Evolutionary conservation across 2,888 invertebrate species (phyloP).

Genomic region (Adela reaumurella): DNA sequence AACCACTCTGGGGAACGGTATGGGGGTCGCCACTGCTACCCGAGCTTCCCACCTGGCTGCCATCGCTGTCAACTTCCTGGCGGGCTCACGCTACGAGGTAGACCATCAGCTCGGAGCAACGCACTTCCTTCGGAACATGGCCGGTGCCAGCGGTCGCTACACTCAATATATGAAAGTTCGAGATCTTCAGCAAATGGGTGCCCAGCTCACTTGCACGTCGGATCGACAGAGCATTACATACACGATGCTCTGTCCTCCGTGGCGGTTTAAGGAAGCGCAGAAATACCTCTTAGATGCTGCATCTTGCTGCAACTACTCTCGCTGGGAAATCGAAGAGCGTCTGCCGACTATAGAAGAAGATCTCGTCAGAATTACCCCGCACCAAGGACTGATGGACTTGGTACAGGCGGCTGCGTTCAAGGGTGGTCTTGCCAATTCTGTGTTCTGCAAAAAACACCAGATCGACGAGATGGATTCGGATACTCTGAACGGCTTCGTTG

Average conservation of each 20-base stretch:
- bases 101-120: constrained; percentile 69
- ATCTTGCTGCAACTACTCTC: constrained; percentile 24
- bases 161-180: constrained; percentile 70
- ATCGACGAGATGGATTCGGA: constrained; percentile 21
- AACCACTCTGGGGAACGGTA: not conserved
- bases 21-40: not conserved
- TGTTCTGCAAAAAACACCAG: constrained; percentile 26
- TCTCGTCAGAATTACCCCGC: constrained; percentile 20
- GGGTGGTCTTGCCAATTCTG: constrained; percentile 30
- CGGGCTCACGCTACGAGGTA: constrained; percentile 81
- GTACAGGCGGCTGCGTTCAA: constrained; percentile 32
- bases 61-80: constrained; percentile 37
- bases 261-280: constrained; percentile 23
- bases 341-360: constrained; percentile 24
- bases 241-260: constrained; percentile 51
- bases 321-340: constrained; percentile 31
- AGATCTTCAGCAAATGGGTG: constrained; percentile 75
- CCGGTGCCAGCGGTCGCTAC: constrained; percentile 68
- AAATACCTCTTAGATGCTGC: constrained; percentile 30
- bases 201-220: constrained; percentile 59
- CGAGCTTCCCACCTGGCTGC: not conserved
- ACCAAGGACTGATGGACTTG: constrained; percentile 29
- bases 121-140: constrained; percentile 73
- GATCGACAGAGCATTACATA: constrained; percentile 79
- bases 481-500: constrained; percentile 18